Percentiles rank a stretch among this genome's conserved stretches.
These are phyloP conservation scores for Thripadectes ignobilis DNA, from an alignment of 2,797 vertebrate species.

Conservation along the genomic window DNA sequence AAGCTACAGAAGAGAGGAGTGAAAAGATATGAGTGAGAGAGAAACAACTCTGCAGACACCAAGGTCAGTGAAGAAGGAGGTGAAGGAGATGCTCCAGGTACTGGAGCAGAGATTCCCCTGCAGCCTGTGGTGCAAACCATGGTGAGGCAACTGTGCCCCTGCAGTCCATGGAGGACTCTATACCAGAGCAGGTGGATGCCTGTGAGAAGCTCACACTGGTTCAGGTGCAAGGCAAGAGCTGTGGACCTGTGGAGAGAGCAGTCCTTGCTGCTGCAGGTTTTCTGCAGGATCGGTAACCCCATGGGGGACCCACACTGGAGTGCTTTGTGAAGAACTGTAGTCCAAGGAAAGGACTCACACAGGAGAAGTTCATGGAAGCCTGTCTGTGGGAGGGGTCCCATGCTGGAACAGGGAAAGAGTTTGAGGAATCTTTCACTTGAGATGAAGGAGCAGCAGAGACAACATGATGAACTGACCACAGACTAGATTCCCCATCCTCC, in stretches of 20 bases:
- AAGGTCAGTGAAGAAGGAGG: background rate
- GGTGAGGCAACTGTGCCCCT: background rate
- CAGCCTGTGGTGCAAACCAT: background rate
- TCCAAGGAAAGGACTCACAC: background rate
- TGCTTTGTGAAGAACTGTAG: background rate
- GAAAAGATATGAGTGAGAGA: background rate
- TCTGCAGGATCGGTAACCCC: background rate
- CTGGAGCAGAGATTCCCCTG: background rate
- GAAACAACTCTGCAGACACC: background rate
- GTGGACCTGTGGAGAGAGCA: background rate
- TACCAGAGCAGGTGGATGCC: too few species aligned
- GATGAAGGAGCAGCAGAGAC: background rate
- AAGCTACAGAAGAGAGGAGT: background rate
- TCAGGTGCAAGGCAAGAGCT: background rate
- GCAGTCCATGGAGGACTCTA: background rate
- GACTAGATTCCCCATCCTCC: background rate
- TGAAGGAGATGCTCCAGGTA: background rate
- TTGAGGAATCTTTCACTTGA: too few species aligned
- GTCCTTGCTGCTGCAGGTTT: background rate
- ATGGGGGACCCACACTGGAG: background rate
- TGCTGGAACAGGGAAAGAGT: accelerated
- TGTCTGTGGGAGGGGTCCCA: too few species aligned
- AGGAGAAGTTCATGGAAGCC: background rate
- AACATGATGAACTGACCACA: background rate
- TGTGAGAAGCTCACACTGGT: background rate